A percentile compares a stretch with the other conserved stretches of the same genome.
These are phyloP conservation scores for Drosophila tani DNA, from an alignment of 1,140 invertebrate genomes.

Conservation along the genomic window DNA sequence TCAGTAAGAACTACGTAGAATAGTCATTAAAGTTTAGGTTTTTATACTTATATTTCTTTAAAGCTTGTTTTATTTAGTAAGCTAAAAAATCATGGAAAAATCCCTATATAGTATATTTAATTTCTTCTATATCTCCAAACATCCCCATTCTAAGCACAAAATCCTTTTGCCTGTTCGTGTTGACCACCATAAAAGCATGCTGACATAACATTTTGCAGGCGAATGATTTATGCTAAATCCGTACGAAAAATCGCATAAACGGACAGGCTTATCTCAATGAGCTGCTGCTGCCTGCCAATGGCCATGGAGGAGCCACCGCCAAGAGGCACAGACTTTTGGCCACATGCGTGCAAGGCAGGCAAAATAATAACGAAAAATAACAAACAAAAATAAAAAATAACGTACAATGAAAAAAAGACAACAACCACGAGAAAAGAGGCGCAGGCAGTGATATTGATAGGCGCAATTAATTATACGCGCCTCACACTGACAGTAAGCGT, in stretches of 20 bases:
- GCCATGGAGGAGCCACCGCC: conserved; percentile 50
- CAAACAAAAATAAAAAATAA: conserved; percentile 35
- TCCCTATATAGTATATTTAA: too few species aligned
- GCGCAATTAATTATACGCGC: conserved; percentile 81
- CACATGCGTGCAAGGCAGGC: conserved; percentile 63
- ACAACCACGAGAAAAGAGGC: conserved; percentile 29
- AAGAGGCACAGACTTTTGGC: conserved; percentile 45
- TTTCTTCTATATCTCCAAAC: too few species aligned
- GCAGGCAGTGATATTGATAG: conserved; percentile 74
- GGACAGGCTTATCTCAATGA: conserved; percentile 81
- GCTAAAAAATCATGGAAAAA: too few species aligned
- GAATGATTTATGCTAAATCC: conserved; percentile 77
- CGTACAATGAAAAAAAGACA: conserved; percentile 1
- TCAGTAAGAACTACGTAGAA: too few species aligned
- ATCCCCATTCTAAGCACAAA: conserved; percentile 19
- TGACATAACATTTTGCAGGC: conserved; percentile 76
- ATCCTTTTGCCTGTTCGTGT: conserved; percentile 18
- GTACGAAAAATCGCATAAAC: conserved; percentile 66
- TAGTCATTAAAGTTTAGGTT: neutral
- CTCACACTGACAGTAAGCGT: conserved; percentile 80
- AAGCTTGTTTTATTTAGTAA: too few species aligned
- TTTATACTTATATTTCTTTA: too few species aligned
- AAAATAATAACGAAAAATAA: conserved; percentile 16
- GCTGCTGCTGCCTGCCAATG: conserved; percentile 50
- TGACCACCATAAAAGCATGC: conserved; percentile 38